phyloP scores from a whole-genome alignment of 2,888 invertebrate genomes.

The Acleris literana region DNA sequence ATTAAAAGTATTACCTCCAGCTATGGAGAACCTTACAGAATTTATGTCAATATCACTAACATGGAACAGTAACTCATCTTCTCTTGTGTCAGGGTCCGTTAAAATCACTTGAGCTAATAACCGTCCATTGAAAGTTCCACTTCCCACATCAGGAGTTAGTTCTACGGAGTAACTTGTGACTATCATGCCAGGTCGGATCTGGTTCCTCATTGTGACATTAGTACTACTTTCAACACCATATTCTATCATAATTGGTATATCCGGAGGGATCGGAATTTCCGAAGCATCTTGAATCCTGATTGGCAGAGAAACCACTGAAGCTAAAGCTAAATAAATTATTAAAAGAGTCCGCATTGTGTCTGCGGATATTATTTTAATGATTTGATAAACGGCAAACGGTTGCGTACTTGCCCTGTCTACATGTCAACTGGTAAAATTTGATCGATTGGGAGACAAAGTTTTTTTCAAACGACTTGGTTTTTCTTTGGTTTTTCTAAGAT shows the following conservation, averaged over 20 bases:
- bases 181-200: conserved; percentile 58
- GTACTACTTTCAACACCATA: conserved; percentile 11
- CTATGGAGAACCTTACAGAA: conserved; percentile 49
- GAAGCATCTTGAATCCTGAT: conserved; percentile 37
- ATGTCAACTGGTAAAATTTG: conserved; percentile 17
- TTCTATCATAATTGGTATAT: conserved; percentile 28
- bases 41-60: conserved; percentile 48
- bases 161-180: conserved; percentile 51
- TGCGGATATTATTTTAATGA: background rate
- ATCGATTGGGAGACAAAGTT: conserved; percentile 11
- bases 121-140: conserved; percentile 52
- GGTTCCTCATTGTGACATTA: conserved; percentile 40
- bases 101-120: conserved; percentile 45
- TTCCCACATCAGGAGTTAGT: conserved; percentile 47
- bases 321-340: conserved; percentile 42
- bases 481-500: conserved; percentile 20
- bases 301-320: conserved; percentile 45
- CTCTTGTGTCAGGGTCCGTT: conserved; percentile 45
- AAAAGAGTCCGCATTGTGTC: conserved; percentile 26
- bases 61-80: conserved; percentile 52
- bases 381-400: background rate
- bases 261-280: background rate
- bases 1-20: conserved; percentile 42
- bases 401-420: background rate
- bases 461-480: conserved; percentile 6